A percentile compares a stretch with the other conserved stretches of the same genome.
phyloP scores from a whole-genome alignment of 1,140 invertebrate species.

The Vanessa tameamea region DNA sequence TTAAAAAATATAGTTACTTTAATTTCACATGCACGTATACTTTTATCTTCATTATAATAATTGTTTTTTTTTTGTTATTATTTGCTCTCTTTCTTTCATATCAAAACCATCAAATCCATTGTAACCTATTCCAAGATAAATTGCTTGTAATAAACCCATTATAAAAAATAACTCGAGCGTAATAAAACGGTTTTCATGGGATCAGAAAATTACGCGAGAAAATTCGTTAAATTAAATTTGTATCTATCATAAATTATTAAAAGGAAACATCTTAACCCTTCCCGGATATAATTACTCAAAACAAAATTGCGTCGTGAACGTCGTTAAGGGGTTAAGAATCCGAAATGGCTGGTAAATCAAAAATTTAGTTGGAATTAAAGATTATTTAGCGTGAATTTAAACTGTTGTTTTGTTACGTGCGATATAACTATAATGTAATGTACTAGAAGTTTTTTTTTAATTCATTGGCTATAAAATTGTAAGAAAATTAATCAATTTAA shows the following conservation, averaged over 20 bases:
- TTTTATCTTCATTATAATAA: no score
- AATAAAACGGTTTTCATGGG: constrained; percentile 5
- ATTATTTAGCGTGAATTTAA: no score
- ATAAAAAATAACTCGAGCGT: constrained; percentile 4
- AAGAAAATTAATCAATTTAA: no score
- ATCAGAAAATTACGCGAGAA: constrained; percentile 15
- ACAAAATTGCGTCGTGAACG: constrained; percentile 1
- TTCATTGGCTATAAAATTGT: no score
- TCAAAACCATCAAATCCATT: background rate
- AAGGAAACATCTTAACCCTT: constrained; percentile 13
- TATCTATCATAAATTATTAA: constrained; percentile 20
- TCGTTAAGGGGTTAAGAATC: background rate
- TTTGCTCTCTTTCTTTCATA: background rate
- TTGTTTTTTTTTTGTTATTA: background rate
- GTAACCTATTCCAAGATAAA: background rate
- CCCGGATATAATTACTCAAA: constrained; percentile 19
- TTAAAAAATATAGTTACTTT: no score
- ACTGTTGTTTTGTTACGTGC: no score
- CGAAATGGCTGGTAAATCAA: no score
- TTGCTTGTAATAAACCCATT: background rate
- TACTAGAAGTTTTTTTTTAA: no score
- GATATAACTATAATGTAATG: no score
- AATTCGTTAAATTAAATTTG: constrained; percentile 18
- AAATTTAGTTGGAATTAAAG: no score
- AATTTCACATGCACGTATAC: no score